A percentile compares a stretch with the other conserved stretches of the same genome.
These are phyloP conservation scores for Pantherophis guttatus DNA, from an alignment of 2,113 vertebrate species.

Conservation along the genomic window DNA sequence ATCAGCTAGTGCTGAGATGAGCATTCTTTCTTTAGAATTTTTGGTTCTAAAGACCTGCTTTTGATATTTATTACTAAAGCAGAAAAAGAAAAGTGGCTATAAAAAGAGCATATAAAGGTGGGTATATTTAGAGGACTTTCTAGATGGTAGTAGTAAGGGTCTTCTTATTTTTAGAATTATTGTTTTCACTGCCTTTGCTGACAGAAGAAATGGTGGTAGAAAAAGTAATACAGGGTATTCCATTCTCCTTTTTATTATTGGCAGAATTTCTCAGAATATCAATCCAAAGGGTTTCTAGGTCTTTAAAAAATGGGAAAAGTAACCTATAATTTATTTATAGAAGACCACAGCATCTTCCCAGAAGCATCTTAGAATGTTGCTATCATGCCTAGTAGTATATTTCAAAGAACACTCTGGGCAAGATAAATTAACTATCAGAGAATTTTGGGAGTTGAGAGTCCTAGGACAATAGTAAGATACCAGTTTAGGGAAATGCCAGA, in stretches of 20 bases:
- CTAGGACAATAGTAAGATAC: background rate
- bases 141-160: background rate
- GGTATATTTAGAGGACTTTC: background rate
- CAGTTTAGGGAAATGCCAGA: background rate
- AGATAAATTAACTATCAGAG: background rate
- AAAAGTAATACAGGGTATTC: background rate
- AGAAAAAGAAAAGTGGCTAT: background rate
- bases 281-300: background rate
- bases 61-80: background rate
- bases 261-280: background rate
- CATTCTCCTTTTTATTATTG: background rate
- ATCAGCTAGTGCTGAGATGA: background rate
- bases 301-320: background rate
- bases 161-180: background rate
- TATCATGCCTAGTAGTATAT: background rate
- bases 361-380: background rate
- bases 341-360: background rate
- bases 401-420: background rate
- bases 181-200: background rate
- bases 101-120: background rate
- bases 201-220: background rate
- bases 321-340: background rate
- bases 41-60: background rate
- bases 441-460: background rate
- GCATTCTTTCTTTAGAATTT: background rate